Evolutionary conservation across 2,888 invertebrate genomes (phyloP).

Genomic region (Biston betularia): DNA sequence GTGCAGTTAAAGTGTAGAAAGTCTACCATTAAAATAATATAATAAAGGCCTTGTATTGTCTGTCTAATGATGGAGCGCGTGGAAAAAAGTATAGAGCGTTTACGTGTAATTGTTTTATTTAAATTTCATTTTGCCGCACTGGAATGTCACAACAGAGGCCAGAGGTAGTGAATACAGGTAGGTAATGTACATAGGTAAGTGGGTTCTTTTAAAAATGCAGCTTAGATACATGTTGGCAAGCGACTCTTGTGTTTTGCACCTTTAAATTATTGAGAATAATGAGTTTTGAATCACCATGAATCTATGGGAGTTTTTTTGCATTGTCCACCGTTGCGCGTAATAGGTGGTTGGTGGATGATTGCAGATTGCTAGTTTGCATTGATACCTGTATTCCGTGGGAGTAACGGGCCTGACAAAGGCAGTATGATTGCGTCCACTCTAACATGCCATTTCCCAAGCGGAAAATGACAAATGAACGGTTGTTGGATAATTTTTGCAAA

Average conservation of each 20-base stretch:
- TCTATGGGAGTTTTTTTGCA: slow-evolving; percentile 73
- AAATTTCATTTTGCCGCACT: slow-evolving; percentile 43
- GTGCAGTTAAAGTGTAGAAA: slow-evolving; percentile 30
- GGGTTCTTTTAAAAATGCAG: slow-evolving; percentile 58
- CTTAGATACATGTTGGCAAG: slow-evolving; percentile 45
- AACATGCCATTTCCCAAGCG: slow-evolving; percentile 62
- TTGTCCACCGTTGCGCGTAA: slow-evolving; percentile 76
- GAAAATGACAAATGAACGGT: slow-evolving; percentile 67
- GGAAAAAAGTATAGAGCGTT: slow-evolving; percentile 42
- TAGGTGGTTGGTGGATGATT: slow-evolving; percentile 67
- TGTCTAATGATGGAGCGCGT: slow-evolving; percentile 31
- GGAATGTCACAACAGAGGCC: slow-evolving; percentile 48
- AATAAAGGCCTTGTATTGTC: slow-evolving; percentile 32
- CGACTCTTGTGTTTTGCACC: slow-evolving; percentile 50
- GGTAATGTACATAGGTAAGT: not conserved
- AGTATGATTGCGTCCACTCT: slow-evolving; percentile 57
- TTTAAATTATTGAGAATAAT: slow-evolving; percentile 67
- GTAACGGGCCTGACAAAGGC: slow-evolving; percentile 76
- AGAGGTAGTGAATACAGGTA: not conserved
- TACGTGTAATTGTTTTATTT: slow-evolving; percentile 47
- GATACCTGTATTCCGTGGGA: slow-evolving; percentile 74
- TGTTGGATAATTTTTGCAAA: slow-evolving; percentile 52
- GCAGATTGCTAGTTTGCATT: slow-evolving; percentile 67
- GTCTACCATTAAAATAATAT: slow-evolving; percentile 33
- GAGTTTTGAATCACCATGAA: slow-evolving; percentile 73